These are phyloP conservation scores for Anodontia alba DNA, from an alignment of 2,888 invertebrate species.

Conservation along the genomic window DNA sequence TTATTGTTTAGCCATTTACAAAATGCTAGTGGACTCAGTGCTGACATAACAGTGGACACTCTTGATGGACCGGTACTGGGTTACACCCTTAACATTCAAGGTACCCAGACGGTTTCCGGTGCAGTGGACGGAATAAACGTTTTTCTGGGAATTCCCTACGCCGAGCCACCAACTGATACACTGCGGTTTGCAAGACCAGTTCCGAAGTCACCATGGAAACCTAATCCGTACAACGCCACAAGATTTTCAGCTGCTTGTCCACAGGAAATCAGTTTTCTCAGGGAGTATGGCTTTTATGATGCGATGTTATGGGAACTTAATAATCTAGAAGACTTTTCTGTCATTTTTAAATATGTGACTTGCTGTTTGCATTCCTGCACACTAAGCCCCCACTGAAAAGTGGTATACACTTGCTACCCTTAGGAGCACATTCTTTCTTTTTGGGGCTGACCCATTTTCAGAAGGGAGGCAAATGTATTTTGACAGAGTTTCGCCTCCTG, in stretches of 20 bases:
- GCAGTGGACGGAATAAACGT: constrained; percentile 45
- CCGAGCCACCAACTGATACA: constrained; percentile 56
- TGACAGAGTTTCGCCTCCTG: no score
- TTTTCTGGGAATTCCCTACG: constrained; percentile 66
- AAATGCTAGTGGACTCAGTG: background rate
- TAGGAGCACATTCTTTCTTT: no score
- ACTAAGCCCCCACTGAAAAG: no score
- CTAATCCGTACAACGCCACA: constrained; percentile 34
- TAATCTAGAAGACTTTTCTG: background rate
- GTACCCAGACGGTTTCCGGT: constrained; percentile 34
- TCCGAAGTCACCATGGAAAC: constrained; percentile 51
- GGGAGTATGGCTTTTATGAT: constrained; percentile 23
- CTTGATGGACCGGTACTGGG: constrained; percentile 33
- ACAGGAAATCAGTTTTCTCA: constrained; percentile 31
- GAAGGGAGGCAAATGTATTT: no score
- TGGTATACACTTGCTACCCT: no score
- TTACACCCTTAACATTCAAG: constrained; percentile 31
- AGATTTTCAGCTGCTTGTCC: constrained; percentile 44
- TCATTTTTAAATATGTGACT: no score
- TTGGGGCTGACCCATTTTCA: no score
- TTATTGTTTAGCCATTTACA: no score
- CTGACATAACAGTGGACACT: constrained; percentile 28
- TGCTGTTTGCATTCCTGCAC: no score
- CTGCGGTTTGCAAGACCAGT: constrained; percentile 59
- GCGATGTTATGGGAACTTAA: no score